Evolutionary conservation across 2,888 invertebrate genomes (phyloP).

Genomic region (Stenchaetothrips biformis): DNA sequence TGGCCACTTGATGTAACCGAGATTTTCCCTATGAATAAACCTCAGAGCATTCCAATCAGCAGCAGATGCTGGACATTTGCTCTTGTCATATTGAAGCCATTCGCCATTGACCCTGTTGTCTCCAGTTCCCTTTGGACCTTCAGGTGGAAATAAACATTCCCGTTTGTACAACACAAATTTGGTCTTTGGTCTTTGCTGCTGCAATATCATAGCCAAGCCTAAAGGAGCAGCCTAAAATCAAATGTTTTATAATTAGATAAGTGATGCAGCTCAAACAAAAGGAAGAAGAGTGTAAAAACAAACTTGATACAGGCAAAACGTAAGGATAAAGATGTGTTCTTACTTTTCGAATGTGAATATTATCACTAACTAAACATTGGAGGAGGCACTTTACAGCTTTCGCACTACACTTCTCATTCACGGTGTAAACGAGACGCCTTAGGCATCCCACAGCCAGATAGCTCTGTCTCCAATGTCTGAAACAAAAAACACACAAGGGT

Average conservation of each 20-base stretch:
- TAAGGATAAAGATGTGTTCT: constrained; percentile 25
- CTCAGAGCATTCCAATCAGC: constrained; percentile 70
- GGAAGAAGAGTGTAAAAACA: too few relatives aligned
- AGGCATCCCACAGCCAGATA: constrained; percentile 70
- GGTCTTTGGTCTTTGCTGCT: constrained; percentile 62
- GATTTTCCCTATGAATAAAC: constrained; percentile 62
- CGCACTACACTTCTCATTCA: constrained; percentile 53
- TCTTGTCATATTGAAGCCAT: constrained; percentile 67
- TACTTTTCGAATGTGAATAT: constrained; percentile 68
- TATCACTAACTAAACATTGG: constrained; percentile 65
- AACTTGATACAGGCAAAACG: too few relatives aligned
- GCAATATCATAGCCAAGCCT: not conserved
- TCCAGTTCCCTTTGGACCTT: constrained; percentile 41
- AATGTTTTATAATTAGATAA: too few relatives aligned
- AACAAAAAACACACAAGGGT: constrained; percentile 34
- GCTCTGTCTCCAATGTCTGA: constrained; percentile 77
- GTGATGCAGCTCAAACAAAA: too few relatives aligned
- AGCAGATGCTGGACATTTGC: constrained; percentile 55
- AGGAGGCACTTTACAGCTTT: constrained; percentile 61
- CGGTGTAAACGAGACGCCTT: constrained; percentile 49
- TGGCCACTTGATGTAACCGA: constrained; percentile 55
- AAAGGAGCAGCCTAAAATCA: not conserved
- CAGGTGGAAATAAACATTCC: constrained; percentile 29
- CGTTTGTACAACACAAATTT: constrained; percentile 55
- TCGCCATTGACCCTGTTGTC: constrained; percentile 65